Conservation (phyloP, 2,888 invertebrate genomes). For the Parnassius glacialis region DNA sequence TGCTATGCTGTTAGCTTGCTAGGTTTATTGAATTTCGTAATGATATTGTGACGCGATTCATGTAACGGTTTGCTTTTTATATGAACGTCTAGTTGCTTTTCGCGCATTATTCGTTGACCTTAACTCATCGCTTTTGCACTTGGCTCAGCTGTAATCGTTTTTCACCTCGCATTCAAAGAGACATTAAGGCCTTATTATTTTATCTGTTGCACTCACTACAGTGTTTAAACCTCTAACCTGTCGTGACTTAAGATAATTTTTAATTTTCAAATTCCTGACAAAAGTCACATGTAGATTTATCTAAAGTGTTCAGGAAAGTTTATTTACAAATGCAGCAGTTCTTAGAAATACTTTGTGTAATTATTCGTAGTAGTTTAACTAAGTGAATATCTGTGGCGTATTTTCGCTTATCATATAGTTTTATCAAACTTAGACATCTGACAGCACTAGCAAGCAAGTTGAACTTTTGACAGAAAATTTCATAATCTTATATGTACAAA, state of each 20-base stretch:
- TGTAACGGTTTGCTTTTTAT: conserved; percentile 15
- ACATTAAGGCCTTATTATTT: conserved; percentile 34
- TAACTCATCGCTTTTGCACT: conserved; percentile 43
- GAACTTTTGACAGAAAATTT: conserved; percentile 18
- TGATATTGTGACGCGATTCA: conserved; percentile 20
- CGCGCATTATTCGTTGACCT: conserved; percentile 50
- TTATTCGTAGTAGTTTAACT: conserved; percentile 1
- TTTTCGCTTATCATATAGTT: conserved; percentile 6
- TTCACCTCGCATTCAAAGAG: conserved; percentile 29
- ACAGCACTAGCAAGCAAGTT: conserved; percentile 1
- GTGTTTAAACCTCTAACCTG: conserved; percentile 24
- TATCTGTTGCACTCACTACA: conserved; percentile 20
- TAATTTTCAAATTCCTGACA: conserved; percentile 6
- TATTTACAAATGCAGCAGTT: conserved; percentile 2
- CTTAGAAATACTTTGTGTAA: conserved; percentile 4
- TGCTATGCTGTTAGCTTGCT: no score
- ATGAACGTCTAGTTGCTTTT: conserved; percentile 36
- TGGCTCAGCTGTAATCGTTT: conserved; percentile 33
- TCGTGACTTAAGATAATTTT: conserved; percentile 21
- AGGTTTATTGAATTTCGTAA: conserved; percentile 21
- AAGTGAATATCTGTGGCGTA: neutral
- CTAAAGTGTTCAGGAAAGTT: conserved; percentile 12
- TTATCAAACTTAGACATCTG: conserved; percentile 3
- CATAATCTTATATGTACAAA: conserved; percentile 3
- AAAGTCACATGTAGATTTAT: conserved; percentile 14